Evolutionary conservation across 2,113 vertebrate species (phyloP), one percentile per base, ranked within the genome.

Genomic region (Zapornia atra): DNA sequence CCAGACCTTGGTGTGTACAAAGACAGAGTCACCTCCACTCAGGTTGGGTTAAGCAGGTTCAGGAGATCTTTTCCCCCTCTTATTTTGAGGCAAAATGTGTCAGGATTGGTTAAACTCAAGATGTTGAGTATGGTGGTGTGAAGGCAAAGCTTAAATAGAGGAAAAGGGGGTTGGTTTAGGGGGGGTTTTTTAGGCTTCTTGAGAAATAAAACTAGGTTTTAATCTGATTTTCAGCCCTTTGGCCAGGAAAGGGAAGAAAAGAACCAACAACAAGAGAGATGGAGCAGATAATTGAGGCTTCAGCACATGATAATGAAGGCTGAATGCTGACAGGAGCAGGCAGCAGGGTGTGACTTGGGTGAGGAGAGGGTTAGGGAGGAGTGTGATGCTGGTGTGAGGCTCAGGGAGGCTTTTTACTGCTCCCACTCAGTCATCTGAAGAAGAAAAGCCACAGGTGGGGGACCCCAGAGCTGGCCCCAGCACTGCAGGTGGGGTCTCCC

Each of bases 111-210:
- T 14, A 17, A 33, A 25, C 11, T 25, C 40, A 19, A 44, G 65
- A 9, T 7, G 5, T 7, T 16, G 29, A 80, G 38, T 3, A 40
- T 2, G 29, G 15, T 4, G 3, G 1, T 4, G 44, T 24, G 33
- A 36, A 79, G 31, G 24, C 51, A 8, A 42, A 44, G 36, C 16
- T 94, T 29, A n/a, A 61, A 66, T 3, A 3, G 15, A 21, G 33
- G 20, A 86, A 70, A 42, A 42, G 12, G 40, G 40, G 40, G 11
- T 42, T 42, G 40, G 40, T 11, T 42, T 42, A 5, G 40, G 50
- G n/a, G n/a, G n/a, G n/a, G n/a, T n/a, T n/a, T 20, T 48, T 21
- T 48, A 63, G 59, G 6, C 60, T 66, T 82, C 28, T 44, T n/a
- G n/a, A n/a, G n/a, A n/a, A n/a, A n/a, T n/a, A n/a, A n/a, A n/a